These are phyloP conservation scores for Hylia prasina DNA, from an alignment of 2,113 vertebrate species.

Conservation along the genomic window DNA sequence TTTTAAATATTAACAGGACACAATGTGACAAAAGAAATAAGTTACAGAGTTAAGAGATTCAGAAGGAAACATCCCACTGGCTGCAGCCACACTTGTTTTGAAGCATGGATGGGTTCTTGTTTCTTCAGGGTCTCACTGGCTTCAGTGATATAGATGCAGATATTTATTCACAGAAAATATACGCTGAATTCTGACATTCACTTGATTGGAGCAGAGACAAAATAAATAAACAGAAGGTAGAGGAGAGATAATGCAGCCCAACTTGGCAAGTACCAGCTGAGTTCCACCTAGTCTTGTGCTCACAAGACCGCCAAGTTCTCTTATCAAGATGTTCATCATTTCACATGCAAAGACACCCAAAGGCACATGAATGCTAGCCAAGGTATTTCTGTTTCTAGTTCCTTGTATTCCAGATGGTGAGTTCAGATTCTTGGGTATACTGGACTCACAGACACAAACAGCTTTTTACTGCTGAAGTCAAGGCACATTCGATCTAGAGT, in stretches of 20 bases:
- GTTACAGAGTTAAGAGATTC: background rate
- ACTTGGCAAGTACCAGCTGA: background rate
- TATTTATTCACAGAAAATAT: background rate
- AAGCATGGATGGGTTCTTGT: background rate
- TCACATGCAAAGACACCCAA: background rate
- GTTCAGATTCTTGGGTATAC: background rate
- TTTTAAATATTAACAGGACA: background rate
- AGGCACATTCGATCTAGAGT: background rate
- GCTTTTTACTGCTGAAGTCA: background rate
- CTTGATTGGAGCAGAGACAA: background rate
- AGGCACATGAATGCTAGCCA: background rate
- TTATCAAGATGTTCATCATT: background rate
- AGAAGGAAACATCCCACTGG: background rate
- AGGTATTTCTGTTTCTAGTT: background rate
- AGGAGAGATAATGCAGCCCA: background rate
- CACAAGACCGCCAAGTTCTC: background rate
- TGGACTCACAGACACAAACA: background rate
- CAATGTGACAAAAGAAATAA: background rate
- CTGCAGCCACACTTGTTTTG: background rate
- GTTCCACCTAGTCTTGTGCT: background rate
- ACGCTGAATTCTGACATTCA: background rate
- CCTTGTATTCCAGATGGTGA: background rate
- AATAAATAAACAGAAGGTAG: background rate
- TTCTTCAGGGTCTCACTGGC: background rate
- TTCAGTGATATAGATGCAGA: background rate